A percentile compares a stretch with the other conserved stretches of the same genome.
These are phyloP conservation scores for Apis mellifera DNA, from an alignment of 1,140 invertebrate genomes.

Conservation along the genomic window Amel_HAv3.1 CM009932.2:5856001-5856500, in stretches of 20 bases:
- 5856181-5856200: conserved; percentile 31
- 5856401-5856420: not conserved
- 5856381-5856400: conserved; percentile 9
- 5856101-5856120: conserved; percentile 19
- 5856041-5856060: no score
- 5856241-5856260: conserved; percentile 11
- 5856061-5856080: not conserved
- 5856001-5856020: no score
- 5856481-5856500: conserved; percentile 1
- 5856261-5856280: conserved; percentile 22
- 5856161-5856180: conserved; percentile 44
- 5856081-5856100: conserved; percentile 27
- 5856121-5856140: conserved; percentile 39
- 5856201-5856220: conserved; percentile 34
- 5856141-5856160: conserved; percentile 51
- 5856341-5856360: conserved; percentile 13
- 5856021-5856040: no score
- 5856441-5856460: not conserved
- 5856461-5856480: not conserved
- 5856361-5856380: conserved; percentile 18
- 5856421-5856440: not conserved
- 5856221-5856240: conserved; percentile 41
- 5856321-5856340: no score
- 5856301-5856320: not conserved
- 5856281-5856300: conserved; percentile 25